Base-by-base conservation (phyloP, 2,113 vertebrate genomes). In the Podiceps cristatus region DNA sequence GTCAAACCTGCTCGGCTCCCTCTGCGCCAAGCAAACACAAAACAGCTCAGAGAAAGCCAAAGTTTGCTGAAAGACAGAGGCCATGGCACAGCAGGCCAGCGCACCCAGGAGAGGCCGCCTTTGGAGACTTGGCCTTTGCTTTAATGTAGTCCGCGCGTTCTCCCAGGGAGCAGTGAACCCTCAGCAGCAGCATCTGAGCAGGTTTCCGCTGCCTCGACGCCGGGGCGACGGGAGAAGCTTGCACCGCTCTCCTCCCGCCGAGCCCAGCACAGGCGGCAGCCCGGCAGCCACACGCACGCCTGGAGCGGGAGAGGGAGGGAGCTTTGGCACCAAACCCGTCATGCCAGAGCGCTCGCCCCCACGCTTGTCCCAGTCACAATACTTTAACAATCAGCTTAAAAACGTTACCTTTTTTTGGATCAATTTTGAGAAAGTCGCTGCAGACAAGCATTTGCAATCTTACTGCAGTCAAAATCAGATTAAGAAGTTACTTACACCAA, bases 11-110 rank as follows among this genome's bases (percentile, higher is more conserved):
- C 60, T 24, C 3, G 1, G 18, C 49, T 56, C 20, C 37, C 60
- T 40, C 50, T 1, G 0, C 22, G 3, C 20, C 25, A 2, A 5
- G 18, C 2, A 0, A 35, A 24, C 23, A 6, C 18, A 0, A 4
- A 12, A 8, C 33, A 5, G 18, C 2, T 6, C 2, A 1, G 71
- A 4, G 1, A n/a, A 45, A 52, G 49, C 23, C 2, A 0, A 11
- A 13, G 25, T 12, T 47, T 10, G 24, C 28, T 8, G 13, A 13
- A 44, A 35, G 56, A 23, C 18, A 17, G 23, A 37, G 10, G 18
- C 58, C 22, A 5, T 0, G 2, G 35, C 29, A 5, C 3, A 0
- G 42, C 31, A 59, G 33, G 47, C 22, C 37, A 1, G 37, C 5
- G 7, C 20, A 4, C 11, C 25, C 25, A 6, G 44, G 33, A 53